Evolutionary conservation across 64 coral and sea anemone genomes (phyloP).

Genomic region (Pachyseris speciosa): DNA sequence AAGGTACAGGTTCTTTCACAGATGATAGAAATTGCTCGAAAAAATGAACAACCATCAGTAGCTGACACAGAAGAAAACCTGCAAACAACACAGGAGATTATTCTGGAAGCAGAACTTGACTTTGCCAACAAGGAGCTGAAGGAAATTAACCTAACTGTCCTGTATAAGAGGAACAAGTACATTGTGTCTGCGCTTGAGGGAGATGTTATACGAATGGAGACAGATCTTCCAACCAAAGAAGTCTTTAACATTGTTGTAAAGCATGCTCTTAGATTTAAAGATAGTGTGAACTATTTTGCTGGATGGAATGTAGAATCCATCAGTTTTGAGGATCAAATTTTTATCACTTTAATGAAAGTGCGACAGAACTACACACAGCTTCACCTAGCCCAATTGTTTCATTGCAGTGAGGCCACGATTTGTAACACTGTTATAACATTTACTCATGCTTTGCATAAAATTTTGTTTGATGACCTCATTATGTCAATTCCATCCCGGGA

Average conservation of each 20-base stretch:
- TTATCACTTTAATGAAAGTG: slow-evolving; percentile 4
- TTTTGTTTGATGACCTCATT: slow-evolving; percentile 6
- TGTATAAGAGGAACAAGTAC: neutral
- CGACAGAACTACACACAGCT: slow-evolving; percentile 5
- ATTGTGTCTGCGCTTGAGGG: neutral
- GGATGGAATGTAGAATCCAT: neutral
- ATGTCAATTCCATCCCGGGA: neutral
- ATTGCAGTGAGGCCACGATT: slow-evolving; percentile 1
- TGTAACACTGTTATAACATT: neutral
- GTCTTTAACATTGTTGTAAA: slow-evolving; percentile 9
- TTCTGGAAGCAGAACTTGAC: neutral
- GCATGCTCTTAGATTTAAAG: neutral
- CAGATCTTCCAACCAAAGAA: slow-evolving; percentile 1
- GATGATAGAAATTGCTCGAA: neutral
- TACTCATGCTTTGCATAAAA: neutral
- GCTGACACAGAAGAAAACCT: neutral
- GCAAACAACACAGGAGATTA: neutral
- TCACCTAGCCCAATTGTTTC: neutral
- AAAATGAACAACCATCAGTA: neutral
- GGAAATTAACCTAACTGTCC: neutral
- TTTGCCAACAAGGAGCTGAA: neutral
- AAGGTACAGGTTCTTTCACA: neutral
- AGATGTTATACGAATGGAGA: neutral
- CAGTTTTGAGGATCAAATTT: neutral
- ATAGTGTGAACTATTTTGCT: neutral